phyloP scores from a whole-genome alignment of 1,140 invertebrate genomes.

The Drosophila rufa region DNA sequence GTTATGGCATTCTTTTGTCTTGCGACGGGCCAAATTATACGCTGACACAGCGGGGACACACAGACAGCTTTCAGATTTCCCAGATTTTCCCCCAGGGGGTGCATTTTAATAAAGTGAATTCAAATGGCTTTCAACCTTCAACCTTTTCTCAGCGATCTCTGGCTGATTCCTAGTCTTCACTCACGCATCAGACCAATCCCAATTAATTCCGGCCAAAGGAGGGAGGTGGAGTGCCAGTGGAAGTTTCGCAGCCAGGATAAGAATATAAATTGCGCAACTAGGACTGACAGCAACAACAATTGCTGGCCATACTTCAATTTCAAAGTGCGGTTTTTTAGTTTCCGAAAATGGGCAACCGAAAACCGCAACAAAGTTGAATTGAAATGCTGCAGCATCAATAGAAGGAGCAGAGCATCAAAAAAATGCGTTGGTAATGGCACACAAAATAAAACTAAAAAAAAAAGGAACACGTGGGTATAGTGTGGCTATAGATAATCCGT shows the following conservation, averaged over 20 bases:
- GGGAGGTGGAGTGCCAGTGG: neutral
- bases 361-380: constrained; percentile 55
- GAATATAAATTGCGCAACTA: constrained; percentile 40
- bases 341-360: constrained; percentile 37
- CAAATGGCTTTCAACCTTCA: constrained; percentile 15
- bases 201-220: constrained; percentile 27
- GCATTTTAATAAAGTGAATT: constrained; percentile 40
- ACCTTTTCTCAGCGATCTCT: constrained; percentile 6
- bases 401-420: constrained; percentile 9
- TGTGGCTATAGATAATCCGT: constrained; percentile 5
- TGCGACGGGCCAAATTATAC: constrained; percentile 38
- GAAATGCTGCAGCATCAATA: constrained; percentile 32
- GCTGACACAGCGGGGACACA: constrained; percentile 28
- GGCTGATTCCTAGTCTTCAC: constrained; percentile 2
- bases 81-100: neutral
- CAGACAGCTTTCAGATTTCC: constrained; percentile 7
- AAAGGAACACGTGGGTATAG: neutral
- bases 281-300: constrained; percentile 25
- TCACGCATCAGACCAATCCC: constrained; percentile 1
- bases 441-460: constrained; percentile 4
- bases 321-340: constrained; percentile 46
- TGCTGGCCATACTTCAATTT: constrained; percentile 48
- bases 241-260: constrained; percentile 1
- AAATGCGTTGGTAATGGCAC: constrained; percentile 9
- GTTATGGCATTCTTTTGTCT: constrained; percentile 47